Percentiles rank a stretch among this genome's conserved stretches.
These are phyloP conservation scores for Bombus polaris DNA, from an alignment of 1,140 invertebrate species.

Conservation along the genomic window DNA sequence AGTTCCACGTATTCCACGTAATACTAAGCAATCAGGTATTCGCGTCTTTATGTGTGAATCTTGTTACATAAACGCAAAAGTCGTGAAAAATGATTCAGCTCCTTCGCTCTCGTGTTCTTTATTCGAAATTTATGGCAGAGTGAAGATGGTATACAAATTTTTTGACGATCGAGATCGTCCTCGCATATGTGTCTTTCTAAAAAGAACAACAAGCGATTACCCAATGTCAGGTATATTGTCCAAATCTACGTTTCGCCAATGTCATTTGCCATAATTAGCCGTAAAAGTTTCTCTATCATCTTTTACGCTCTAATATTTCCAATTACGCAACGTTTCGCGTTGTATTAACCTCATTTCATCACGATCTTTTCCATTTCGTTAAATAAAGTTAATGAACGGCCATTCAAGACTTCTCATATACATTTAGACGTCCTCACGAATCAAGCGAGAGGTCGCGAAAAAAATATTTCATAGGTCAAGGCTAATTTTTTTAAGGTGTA, in stretches of 20 bases:
- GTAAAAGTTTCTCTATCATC: background rate
- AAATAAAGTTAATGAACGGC: background rate
- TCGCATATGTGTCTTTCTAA: background rate
- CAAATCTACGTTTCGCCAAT: conserved; percentile 13
- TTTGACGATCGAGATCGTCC: background rate
- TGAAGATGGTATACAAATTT: background rate
- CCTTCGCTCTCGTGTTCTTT: background rate
- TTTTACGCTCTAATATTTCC: background rate
- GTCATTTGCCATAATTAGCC: conserved; percentile 3
- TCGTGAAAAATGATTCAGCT: background rate
- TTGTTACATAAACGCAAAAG: conserved; percentile 37
- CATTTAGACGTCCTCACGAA: background rate
- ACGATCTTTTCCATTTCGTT: background rate
- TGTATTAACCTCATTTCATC: background rate
- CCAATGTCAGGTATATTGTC: conserved; percentile 14
- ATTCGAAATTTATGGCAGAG: conserved; percentile 7
- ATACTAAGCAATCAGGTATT: background rate
- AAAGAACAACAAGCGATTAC: conserved; percentile 5
- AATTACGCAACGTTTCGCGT: background rate
- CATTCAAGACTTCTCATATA: background rate
- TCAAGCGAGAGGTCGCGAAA: background rate
- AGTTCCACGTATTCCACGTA: conserved; percentile 17
- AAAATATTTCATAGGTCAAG: background rate
- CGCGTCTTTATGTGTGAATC: background rate
- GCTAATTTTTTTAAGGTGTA: background rate